Evolutionary conservation across 2,113 vertebrate genomes (phyloP).

Genomic region (Telmatochromis sp.): DNA sequence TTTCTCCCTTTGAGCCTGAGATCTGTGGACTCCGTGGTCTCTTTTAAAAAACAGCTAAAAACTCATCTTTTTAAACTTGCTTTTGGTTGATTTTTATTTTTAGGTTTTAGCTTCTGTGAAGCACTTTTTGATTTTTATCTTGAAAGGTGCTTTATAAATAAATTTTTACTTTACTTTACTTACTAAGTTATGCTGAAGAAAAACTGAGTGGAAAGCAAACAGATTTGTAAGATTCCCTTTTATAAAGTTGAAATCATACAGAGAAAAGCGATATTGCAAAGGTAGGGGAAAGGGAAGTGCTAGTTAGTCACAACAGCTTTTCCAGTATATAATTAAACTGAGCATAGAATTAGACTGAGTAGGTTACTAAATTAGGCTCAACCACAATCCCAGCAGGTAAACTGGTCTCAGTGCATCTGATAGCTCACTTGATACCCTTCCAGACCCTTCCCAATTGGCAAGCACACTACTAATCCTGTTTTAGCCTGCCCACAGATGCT

Average conservation of each 20-base stretch:
- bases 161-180: background rate
- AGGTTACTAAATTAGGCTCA: background rate
- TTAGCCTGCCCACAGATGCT: background rate
- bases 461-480: background rate
- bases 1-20: background rate
- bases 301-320: background rate
- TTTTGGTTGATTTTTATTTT: background rate
- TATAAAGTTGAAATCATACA: background rate
- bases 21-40: background rate
- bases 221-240: background rate
- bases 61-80: background rate
- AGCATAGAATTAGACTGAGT: background rate
- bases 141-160: background rate
- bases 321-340: background rate
- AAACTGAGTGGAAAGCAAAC: background rate
- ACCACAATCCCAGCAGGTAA: background rate
- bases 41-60: background rate
- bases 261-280: background rate
- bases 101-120: background rate
- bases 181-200: background rate
- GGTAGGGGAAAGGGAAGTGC: background rate
- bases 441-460: background rate
- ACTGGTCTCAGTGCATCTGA: background rate
- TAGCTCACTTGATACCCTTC: background rate
- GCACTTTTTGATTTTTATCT: background rate